Evolutionary conservation across 1,140 invertebrate genomes (phyloP).

Genomic region (Diabrotica undecimpunctata): DNA sequence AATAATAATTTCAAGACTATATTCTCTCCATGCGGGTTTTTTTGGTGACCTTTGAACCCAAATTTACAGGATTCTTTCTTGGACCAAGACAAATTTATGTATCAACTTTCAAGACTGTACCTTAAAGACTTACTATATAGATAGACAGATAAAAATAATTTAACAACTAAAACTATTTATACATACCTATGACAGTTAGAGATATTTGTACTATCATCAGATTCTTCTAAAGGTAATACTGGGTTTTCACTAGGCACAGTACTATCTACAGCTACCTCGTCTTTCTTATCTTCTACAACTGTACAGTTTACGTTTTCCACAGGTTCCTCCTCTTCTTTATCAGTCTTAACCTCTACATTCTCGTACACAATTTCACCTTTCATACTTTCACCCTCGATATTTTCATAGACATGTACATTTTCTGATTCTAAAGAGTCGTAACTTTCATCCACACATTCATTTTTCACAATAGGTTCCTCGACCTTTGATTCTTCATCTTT

Average conservation of each 20-base stretch:
- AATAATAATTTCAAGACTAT: no score
- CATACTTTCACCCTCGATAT: conserved; percentile 33
- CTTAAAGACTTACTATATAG: no score
- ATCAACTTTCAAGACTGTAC: no score
- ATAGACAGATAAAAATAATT: no score
- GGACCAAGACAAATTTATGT: no score
- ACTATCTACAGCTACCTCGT: conserved; percentile 12
- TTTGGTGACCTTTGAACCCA: no score
- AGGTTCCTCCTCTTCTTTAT: conserved; percentile 8
- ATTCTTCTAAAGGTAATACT: conserved; percentile 18
- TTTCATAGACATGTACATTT: conserved; percentile 37
- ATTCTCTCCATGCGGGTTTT: no score
- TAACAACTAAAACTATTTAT: neutral
- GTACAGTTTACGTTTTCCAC: conserved; percentile 8
- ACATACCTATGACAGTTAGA: neutral
- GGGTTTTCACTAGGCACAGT: conserved; percentile 12
- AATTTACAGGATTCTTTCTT: no score
- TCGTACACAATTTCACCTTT: conserved; percentile 21
- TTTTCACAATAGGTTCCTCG: neutral
- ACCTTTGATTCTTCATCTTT: conserved; percentile 6
- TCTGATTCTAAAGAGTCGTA: conserved; percentile 41
- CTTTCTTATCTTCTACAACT: conserved; percentile 25
- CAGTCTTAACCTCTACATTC: conserved; percentile 19
- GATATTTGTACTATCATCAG: conserved; percentile 14
- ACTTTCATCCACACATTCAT: conserved; percentile 19